These are phyloP conservation scores for Drosophila limbata DNA, from an alignment of 2,888 invertebrate species.

Conservation along the genomic window DNA sequence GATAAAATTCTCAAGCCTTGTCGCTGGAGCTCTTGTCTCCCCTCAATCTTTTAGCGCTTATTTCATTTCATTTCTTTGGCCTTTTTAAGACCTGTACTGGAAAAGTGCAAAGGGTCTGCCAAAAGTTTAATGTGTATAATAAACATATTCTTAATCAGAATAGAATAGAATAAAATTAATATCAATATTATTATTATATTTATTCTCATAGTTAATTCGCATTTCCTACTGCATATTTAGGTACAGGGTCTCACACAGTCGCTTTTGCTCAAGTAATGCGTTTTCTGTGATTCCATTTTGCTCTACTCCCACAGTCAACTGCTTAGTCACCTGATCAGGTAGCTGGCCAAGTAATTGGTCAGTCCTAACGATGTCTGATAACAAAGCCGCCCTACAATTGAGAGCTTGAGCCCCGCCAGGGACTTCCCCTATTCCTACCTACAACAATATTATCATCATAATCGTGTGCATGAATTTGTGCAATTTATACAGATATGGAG, in stretches of 20 bases:
- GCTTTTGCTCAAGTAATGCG: not conserved
- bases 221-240: not conserved
- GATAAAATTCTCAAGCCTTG: slow-evolving; percentile 52
- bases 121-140: not conserved
- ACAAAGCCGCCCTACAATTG: slow-evolving; percentile 30
- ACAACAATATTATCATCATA: not conserved
- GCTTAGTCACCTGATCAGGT: slow-evolving; percentile 57
- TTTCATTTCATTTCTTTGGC: slow-evolving; percentile 22
- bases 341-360: slow-evolving; percentile 41
- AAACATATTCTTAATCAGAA: not conserved
- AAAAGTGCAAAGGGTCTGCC: not conserved
- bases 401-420: not conserved
- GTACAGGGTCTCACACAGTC: not conserved
- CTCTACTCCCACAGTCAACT: slow-evolving; percentile 47
- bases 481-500: slow-evolving; percentile 15
- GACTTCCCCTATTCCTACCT: not conserved
- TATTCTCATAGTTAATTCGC: not conserved
- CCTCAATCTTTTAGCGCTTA: slow-evolving; percentile 52
- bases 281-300: slow-evolving; percentile 5
- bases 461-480: not conserved
- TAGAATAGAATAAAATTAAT: no score
- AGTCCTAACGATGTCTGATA: slow-evolving; percentile 34
- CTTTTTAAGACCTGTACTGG: not conserved
- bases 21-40: slow-evolving; percentile 53
- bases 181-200: no score